These are phyloP conservation scores for Acanthurus leucopareius DNA, from an alignment of 2,797 vertebrate genomes.

Conservation along the genomic window DNA sequence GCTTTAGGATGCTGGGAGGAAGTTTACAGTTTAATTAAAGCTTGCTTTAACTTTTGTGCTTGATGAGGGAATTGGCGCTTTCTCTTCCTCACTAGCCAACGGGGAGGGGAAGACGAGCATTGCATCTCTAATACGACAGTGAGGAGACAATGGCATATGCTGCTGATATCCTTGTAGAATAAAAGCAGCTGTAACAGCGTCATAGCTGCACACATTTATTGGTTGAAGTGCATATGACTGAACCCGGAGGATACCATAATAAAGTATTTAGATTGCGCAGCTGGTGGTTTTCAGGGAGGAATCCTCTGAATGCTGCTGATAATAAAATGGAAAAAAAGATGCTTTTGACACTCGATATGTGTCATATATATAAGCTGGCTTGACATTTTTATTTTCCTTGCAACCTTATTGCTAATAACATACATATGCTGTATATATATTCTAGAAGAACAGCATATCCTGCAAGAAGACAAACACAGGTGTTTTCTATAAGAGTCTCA, in stretches of 20 bases:
- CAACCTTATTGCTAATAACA: background rate
- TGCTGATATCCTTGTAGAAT: slow-evolving; percentile 48
- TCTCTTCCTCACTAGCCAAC: slow-evolving; percentile 6
- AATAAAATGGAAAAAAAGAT: slow-evolving; percentile 32
- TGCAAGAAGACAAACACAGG: background rate
- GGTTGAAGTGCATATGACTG: slow-evolving; percentile 28
- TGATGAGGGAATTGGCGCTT: slow-evolving; percentile 50
- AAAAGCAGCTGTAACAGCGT: slow-evolving; percentile 35
- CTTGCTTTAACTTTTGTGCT: slow-evolving; percentile 56
- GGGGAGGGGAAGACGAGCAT: slow-evolving; percentile 10
- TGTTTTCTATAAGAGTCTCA: slow-evolving; percentile 11
- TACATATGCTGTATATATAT: background rate
- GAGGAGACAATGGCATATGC: slow-evolving; percentile 40
- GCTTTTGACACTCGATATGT: background rate
- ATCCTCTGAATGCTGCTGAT: slow-evolving; percentile 1
- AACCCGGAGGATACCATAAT: slow-evolving; percentile 60
- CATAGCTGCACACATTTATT: slow-evolving; percentile 53
- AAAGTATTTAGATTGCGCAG: slow-evolving; percentile 57
- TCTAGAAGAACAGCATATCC: background rate
- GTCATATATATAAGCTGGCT: background rate
- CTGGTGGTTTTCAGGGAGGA: slow-evolving; percentile 28
- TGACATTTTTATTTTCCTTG: background rate
- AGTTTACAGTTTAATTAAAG: slow-evolving; percentile 71
- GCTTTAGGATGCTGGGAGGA: slow-evolving; percentile 46
- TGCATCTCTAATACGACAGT: slow-evolving; percentile 25